Conservation (phyloP, 2,888 invertebrate genomes). For the Leptopterna dolabrata region DNA sequence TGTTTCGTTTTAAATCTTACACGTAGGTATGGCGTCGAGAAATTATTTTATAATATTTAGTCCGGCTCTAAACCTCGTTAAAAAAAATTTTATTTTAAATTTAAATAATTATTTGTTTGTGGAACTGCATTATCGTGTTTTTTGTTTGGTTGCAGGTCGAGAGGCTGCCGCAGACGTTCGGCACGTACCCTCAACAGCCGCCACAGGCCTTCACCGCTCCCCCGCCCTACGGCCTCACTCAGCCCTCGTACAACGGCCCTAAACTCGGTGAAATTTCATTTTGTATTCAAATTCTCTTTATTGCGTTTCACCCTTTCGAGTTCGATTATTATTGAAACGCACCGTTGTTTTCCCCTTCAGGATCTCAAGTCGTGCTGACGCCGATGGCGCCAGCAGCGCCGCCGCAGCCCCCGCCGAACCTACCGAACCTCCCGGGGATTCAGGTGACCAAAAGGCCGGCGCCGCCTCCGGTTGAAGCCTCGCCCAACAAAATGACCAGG, state of each 20-base stretch:
- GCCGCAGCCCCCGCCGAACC: neutral
- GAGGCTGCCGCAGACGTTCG: conserved; percentile 30
- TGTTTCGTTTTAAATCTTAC: too few relatives aligned
- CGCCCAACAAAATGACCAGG: conserved; percentile 22
- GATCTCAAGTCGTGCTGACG: conserved; percentile 27
- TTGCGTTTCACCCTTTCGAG: too few relatives aligned
- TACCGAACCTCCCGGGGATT: conserved; percentile 30
- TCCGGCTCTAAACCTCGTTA: too few relatives aligned
- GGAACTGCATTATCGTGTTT: too few relatives aligned
- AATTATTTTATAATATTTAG: too few relatives aligned
- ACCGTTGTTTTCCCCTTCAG: neutral
- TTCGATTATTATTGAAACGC: too few relatives aligned
- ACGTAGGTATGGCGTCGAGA: too few relatives aligned
- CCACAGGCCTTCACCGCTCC: neutral
- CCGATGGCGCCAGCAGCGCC: neutral
- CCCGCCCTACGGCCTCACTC: neutral
- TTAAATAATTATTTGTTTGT: too few relatives aligned
- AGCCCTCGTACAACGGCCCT: neutral
- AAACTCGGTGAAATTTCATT: too few relatives aligned
- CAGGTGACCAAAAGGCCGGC: conserved; percentile 43
- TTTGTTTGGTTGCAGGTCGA: conserved; percentile 5
- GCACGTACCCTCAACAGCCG: neutral
- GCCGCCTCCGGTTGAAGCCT: neutral
- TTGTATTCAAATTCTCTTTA: too few relatives aligned
- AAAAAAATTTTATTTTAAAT: too few relatives aligned